Conservation (phyloP, 2,797 vertebrate species). For the Ispidina picta region DNA sequence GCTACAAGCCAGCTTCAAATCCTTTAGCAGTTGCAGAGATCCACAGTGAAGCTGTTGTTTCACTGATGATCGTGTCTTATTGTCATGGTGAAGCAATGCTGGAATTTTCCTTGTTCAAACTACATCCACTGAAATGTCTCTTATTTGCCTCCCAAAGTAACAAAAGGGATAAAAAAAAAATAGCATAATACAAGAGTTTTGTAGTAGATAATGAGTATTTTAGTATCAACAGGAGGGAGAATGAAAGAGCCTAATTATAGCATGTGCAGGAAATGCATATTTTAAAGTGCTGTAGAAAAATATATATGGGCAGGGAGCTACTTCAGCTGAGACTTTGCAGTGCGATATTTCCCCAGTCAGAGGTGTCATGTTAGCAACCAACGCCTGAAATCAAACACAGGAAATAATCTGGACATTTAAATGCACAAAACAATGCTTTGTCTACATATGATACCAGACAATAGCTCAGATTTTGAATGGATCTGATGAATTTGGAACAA, state of each 20-base stretch:
- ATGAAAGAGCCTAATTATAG: slow-evolving; percentile 51
- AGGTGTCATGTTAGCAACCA: not conserved
- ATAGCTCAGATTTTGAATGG: not conserved
- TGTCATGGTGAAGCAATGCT: not conserved
- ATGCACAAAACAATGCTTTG: not conserved
- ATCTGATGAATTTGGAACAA: not conserved
- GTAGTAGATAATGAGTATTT: slow-evolving; percentile 45
- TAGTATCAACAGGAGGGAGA: not conserved
- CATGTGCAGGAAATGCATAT: slow-evolving; percentile 28
- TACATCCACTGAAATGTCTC: not conserved
- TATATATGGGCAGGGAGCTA: slow-evolving; percentile 51
- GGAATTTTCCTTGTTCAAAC: slow-evolving; percentile 15
- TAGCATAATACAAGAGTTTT: slow-evolving; percentile 10
- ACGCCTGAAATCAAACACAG: not conserved
- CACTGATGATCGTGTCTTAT: not conserved
- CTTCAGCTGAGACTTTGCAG: slow-evolving; percentile 25
- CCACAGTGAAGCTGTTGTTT: not conserved
- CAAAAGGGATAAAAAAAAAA: not conserved
- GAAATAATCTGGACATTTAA: slow-evolving; percentile 13
- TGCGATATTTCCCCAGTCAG: not conserved
- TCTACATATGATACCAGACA: not conserved
- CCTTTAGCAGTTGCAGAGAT: not conserved
- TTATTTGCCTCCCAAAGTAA: not conserved
- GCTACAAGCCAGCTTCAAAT: not conserved
- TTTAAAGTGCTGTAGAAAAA: slow-evolving; percentile 36